Conservation (phyloP, 1,140 invertebrate genomes). For the Drosophila ohnishii region DNA sequence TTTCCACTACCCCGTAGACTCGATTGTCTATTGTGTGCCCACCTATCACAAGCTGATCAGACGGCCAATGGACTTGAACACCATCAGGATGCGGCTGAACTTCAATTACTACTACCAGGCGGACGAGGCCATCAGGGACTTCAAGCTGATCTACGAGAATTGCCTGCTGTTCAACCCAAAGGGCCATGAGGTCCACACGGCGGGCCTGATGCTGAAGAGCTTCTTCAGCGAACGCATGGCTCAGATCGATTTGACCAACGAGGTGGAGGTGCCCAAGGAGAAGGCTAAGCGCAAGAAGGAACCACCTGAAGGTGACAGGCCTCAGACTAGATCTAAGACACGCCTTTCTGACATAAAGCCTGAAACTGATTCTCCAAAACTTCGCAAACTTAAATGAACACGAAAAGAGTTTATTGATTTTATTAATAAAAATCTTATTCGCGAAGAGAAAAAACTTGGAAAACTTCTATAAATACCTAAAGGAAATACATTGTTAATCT, state of each 20-base stretch:
- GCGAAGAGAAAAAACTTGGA: not conserved
- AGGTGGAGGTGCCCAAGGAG: not conserved
- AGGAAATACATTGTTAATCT: too few relatives aligned
- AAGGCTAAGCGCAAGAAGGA: not conserved
- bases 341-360: too few relatives aligned
- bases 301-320: too few relatives aligned
- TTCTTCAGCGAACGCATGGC: constrained; percentile 1
- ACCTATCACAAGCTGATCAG: constrained; percentile 21
- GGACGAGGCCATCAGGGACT: constrained; percentile 27
- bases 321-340: too few relatives aligned
- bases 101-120: constrained; percentile 27
- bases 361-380: too few relatives aligned
- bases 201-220: constrained; percentile 3
- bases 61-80: constrained; percentile 40
- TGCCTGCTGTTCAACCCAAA: constrained; percentile 19
- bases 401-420: too few relatives aligned
- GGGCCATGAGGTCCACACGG: not conserved
- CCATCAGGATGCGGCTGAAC: constrained; percentile 25
- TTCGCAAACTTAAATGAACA: too few relatives aligned
- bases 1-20: constrained; percentile 28
- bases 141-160: constrained; percentile 28
- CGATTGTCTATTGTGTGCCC: not conserved
- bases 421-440: not conserved
- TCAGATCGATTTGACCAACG: constrained; percentile 14
- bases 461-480: too few relatives aligned